Percentiles rank a stretch among this genome's conserved stretches.
These are phyloP conservation scores for Drosophila mettleri DNA, from an alignment of 2,888 invertebrate genomes.

Conservation along the genomic window DNA sequence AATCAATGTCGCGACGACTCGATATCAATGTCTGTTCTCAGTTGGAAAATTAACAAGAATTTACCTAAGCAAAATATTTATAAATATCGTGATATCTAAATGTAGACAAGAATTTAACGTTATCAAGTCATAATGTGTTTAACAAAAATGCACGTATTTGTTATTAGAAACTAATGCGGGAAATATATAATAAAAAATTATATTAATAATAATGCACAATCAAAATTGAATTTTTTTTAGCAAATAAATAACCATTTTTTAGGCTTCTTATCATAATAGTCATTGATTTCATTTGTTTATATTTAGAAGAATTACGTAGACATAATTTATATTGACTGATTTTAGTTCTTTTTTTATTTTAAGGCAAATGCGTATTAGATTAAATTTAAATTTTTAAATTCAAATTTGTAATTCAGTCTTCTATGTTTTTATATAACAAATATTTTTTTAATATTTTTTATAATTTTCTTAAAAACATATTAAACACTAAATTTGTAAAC, in stretches of 20 bases:
- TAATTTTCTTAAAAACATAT: too few species aligned
- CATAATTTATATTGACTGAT: background rate
- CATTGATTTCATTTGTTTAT: background rate
- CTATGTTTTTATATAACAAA: too few species aligned
- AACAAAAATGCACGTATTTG: background rate
- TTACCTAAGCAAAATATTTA: constrained; percentile 8
- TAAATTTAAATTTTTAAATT: too few species aligned
- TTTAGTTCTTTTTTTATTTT: too few species aligned
- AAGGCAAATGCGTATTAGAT: too few species aligned
- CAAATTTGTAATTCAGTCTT: too few species aligned
- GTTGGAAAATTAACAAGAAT: constrained; percentile 30
- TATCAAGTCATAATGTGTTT: background rate
- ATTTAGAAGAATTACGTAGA: background rate
- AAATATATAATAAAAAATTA: background rate
- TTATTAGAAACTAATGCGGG: background rate
- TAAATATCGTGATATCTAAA: background rate
- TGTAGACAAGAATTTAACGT: background rate
- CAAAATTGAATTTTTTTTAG: background rate
- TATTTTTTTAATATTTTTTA: too few species aligned
- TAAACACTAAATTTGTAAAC: too few species aligned
- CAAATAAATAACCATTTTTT: background rate
- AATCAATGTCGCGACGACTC: background rate
- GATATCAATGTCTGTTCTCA: constrained; percentile 8
- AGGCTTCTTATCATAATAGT: background rate
- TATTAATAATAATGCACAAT: background rate